phyloP scores from a whole-genome alignment of 2,888 invertebrate species.

The Coleophora flavipennella region DNA sequence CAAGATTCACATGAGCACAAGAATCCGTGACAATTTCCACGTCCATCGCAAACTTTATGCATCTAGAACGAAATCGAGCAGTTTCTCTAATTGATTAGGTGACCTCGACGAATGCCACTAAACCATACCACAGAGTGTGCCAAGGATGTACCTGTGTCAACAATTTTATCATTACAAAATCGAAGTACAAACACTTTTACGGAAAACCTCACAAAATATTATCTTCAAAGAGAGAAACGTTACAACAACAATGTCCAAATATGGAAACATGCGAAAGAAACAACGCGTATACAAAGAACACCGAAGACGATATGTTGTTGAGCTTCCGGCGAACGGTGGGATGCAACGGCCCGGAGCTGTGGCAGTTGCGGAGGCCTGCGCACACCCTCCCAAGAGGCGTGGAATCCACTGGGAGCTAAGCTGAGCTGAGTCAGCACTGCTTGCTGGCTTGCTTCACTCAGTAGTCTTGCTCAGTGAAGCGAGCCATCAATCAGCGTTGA shows the following conservation, averaged over 20 bases:
- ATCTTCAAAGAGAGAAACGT: constrained; percentile 48
- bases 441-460: too few relatives aligned
- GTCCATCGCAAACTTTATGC: constrained; percentile 20
- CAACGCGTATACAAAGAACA: constrained; percentile 64
- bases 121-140: constrained; percentile 64
- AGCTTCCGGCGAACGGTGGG: constrained; percentile 44
- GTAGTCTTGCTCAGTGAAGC: too few relatives aligned
- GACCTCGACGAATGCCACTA: constrained; percentile 36
- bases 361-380: neutral
- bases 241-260: constrained; percentile 45
- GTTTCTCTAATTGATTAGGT: constrained; percentile 22
- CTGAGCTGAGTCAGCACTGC: too few relatives aligned
- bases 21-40: constrained; percentile 17
- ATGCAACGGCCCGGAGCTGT: constrained; percentile 36
- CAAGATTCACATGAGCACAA: constrained; percentile 18
- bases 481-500: too few relatives aligned
- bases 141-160: constrained; percentile 62
- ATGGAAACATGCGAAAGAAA: constrained; percentile 62
- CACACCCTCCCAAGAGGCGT: neutral
- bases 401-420: too few relatives aligned
- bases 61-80: constrained; percentile 31
- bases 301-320: constrained; percentile 48
- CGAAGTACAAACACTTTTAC: constrained; percentile 39
- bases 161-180: constrained; percentile 28
- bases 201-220: constrained; percentile 37